phyloP scores from a whole-genome alignment of 2,113 vertebrate genomes.

The Albula goreensis region DNA sequence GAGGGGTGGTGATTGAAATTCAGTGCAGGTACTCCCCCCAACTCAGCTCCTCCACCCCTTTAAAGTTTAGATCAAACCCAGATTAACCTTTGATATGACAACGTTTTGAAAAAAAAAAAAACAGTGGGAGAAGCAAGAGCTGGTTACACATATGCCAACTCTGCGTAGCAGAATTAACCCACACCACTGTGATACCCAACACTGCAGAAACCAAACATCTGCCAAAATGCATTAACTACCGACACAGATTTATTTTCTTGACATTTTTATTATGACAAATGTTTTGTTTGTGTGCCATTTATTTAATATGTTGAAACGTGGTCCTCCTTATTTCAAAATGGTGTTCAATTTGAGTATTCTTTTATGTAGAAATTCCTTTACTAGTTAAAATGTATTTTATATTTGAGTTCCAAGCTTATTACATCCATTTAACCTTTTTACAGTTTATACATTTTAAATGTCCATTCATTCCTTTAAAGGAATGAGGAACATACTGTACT shows the following conservation, averaged over 20 bases:
- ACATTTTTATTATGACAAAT: not conserved
- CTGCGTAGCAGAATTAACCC: too few species aligned
- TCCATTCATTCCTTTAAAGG: not conserved
- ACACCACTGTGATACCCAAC: not conserved
- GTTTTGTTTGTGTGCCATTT: too few species aligned
- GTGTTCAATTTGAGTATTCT: not conserved
- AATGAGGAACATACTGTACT: too few species aligned
- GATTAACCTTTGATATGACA: slow-evolving; percentile 7
- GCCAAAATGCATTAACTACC: not conserved
- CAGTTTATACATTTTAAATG: not conserved
- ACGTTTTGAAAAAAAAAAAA: not conserved
- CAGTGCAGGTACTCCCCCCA: not conserved
- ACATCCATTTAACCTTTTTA: not conserved
- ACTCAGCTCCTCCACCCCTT: not conserved
- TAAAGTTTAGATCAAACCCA: not conserved
- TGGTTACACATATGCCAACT: not conserved
- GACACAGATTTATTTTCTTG: not conserved
- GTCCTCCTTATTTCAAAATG: too few species aligned
- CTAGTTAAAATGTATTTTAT: not conserved
- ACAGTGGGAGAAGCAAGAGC: not conserved
- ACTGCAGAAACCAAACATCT: not conserved
- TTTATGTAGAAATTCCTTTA: not conserved
- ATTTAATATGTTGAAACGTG: too few species aligned
- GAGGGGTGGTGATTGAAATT: not conserved
- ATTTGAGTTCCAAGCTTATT: not conserved